Percentiles rank a stretch among this genome's conserved stretches.
phyloP scores from a whole-genome alignment of 1,140 invertebrate species.

The Maniola jurtina region DNA sequence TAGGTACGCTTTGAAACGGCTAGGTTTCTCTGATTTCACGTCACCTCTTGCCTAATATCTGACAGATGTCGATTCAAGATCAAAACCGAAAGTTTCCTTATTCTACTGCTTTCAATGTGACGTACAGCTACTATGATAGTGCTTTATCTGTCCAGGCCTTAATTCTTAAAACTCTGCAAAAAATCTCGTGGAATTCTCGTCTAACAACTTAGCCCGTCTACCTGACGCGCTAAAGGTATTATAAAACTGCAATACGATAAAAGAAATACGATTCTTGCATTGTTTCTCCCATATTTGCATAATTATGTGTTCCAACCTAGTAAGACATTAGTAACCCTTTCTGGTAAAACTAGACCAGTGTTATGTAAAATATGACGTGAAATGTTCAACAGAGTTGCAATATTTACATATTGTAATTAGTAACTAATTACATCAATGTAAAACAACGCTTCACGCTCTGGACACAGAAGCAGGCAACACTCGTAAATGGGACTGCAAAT shows the following conservation, averaged over 20 bases:
- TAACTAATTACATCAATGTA: too few species aligned
- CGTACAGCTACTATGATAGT: neutral
- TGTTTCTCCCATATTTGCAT: slow-evolving; percentile 5
- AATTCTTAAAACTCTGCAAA: slow-evolving; percentile 3
- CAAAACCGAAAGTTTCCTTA: too few species aligned
- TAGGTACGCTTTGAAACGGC: too few species aligned
- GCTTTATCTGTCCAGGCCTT: neutral
- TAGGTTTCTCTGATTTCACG: too few species aligned
- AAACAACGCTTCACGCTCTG: too few species aligned
- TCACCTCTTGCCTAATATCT: too few species aligned
- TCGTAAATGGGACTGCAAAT: too few species aligned
- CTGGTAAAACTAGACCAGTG: neutral
- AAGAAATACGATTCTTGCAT: slow-evolving; percentile 2
- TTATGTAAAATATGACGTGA: neutral
- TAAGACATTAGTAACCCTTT: neutral
- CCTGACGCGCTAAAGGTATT: neutral
- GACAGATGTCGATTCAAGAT: too few species aligned
- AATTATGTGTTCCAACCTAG: neutral
- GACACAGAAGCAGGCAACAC: too few species aligned
- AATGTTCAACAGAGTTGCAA: neutral
- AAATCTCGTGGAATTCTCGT: neutral
- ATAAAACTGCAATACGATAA: neutral
- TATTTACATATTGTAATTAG: neutral
- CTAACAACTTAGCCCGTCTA: neutral
- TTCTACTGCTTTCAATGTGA: neutral